phyloP scores from a whole-genome alignment of 2,888 invertebrate species.

The Notodonta ziczac region DNA sequence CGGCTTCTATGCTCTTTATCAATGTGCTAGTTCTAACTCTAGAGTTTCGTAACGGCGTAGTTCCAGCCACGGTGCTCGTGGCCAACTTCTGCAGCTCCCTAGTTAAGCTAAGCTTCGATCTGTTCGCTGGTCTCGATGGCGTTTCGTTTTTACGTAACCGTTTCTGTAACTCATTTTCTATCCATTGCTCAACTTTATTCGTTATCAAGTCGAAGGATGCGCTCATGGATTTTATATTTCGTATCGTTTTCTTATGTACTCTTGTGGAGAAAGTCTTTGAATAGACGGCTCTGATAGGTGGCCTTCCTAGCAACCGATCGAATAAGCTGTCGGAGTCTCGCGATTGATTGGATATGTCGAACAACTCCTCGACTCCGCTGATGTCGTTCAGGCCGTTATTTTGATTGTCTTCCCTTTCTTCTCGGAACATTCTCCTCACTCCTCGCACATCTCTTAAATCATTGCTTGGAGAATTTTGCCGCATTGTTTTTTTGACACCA shows the following conservation, averaged over 20 bases:
- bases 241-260: conserved; percentile 30
- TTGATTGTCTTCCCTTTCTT: conserved; percentile 33
- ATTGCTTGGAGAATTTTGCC: conserved; percentile 54
- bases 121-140: conserved; percentile 34
- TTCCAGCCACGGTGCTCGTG: conserved; percentile 58
- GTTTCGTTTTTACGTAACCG: conserved; percentile 36
- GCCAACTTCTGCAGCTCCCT: conserved; percentile 56
- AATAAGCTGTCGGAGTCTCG: conserved; percentile 51
- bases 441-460: conserved; percentile 65
- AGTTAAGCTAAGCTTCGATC: conserved; percentile 21
- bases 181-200: conserved; percentile 60
- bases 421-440: conserved; percentile 53
- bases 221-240: conserved; percentile 49
- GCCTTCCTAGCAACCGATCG: conserved; percentile 59
- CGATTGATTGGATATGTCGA: conserved; percentile 48
- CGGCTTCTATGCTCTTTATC: conserved; percentile 7
- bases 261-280: conserved; percentile 58
- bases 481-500: conserved; percentile 59
- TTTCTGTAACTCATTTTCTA: conserved; percentile 53
- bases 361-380: conserved; percentile 69
- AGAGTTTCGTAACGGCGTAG: conserved; percentile 39
- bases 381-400: conserved; percentile 48
- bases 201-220: conserved; percentile 48
- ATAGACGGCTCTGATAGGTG: conserved; percentile 53
- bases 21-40: conserved; percentile 45